These are phyloP conservation scores for Protonemura montana DNA, from an alignment of 2,888 invertebrate species.

Conservation along the genomic window DNA sequence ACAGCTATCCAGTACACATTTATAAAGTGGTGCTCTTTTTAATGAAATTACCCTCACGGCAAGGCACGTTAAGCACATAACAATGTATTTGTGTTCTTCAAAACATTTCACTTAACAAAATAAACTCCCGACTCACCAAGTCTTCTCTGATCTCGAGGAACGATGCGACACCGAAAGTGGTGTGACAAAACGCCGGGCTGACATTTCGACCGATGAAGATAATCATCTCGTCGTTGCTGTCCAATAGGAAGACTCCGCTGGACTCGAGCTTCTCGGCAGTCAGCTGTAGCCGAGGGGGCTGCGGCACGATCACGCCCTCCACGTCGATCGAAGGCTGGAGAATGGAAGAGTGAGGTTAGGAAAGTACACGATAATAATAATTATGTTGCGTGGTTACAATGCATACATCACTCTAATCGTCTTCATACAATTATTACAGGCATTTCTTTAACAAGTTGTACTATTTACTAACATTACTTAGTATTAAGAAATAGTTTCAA, in stretches of 20 bases:
- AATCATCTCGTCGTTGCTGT: constrained; percentile 82
- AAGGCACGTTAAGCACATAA: no score
- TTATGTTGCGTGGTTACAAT: constrained; percentile 42
- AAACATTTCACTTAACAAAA: no score
- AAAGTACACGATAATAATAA: no score
- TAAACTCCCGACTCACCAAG: constrained; percentile 62
- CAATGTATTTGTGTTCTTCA: neutral
- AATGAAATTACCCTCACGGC: no score
- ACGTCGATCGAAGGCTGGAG: constrained; percentile 43
- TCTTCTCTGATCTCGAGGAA: constrained; percentile 80
- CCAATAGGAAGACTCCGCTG: constrained; percentile 89
- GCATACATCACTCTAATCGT: no score
- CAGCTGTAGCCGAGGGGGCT: constrained; percentile 82
- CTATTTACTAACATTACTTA: no score
- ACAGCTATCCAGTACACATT: no score
- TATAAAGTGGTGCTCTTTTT: no score
- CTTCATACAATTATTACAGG: no score
- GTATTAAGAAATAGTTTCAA: no score
- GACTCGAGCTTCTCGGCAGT: constrained; percentile 77
- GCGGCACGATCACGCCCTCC: constrained; percentile 50
- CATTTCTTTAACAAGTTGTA: no score
- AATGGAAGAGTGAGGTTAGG: neutral
- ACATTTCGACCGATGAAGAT: constrained; percentile 85
- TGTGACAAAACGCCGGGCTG: constrained; percentile 75
- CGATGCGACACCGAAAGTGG: constrained; percentile 78